Base-by-base conservation (phyloP, 1,140 invertebrate species). In the Diorhabda sublineata region DNA sequence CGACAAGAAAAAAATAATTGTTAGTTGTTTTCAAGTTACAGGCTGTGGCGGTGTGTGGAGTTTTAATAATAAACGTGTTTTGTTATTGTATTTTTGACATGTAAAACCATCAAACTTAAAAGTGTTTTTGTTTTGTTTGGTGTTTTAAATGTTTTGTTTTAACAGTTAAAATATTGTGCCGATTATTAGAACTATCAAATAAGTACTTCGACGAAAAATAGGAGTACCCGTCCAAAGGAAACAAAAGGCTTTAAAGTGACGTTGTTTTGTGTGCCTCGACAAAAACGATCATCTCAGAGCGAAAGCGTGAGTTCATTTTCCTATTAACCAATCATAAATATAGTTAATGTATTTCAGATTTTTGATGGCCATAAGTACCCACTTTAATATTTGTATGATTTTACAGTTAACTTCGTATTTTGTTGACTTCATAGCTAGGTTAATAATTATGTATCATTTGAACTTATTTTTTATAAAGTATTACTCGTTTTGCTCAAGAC, bases 181-280 rank as follows among this genome's bases (percentile, higher is more conserved):
- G 6, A n/a, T 52, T 52, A 52, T 6, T 52, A 52, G 26, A 52
- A 52, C 47, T 52, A 6, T 52, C 6, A 52, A 6, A n/a, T 8
- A 52, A n/a, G 47, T 52, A 52, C 47, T 52, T 52, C 6, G n/a
- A 8, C n/a, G 2, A n/a, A 52, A n/a, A 52, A 52, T 52, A 52
- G 47, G n/a, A 52, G 47, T 52, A 52, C 47, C 47, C n/a, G n/a
- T 6, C 47, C 6, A 52, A 52, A 52, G 47, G 47, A 52, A 52
- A 52, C 47, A 52, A 52, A 52, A 52, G 47, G 76, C 76, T 61
- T 74, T 76, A 81, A 73, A 70, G 76, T 81, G 80, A 81, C 79
- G 80, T 80, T 81, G 71, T 81, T 80, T 76, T 81, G 80, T 74
- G 80, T 80, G 79, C 78, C 79, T 80, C 79, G 80, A 72, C 79